A percentile compares a stretch with the other conserved stretches of the same genome.
These are phyloP conservation scores for Rhadina sibilatrix DNA, from an alignment of 2,113 vertebrate genomes.

Conservation along the genomic window DNA sequence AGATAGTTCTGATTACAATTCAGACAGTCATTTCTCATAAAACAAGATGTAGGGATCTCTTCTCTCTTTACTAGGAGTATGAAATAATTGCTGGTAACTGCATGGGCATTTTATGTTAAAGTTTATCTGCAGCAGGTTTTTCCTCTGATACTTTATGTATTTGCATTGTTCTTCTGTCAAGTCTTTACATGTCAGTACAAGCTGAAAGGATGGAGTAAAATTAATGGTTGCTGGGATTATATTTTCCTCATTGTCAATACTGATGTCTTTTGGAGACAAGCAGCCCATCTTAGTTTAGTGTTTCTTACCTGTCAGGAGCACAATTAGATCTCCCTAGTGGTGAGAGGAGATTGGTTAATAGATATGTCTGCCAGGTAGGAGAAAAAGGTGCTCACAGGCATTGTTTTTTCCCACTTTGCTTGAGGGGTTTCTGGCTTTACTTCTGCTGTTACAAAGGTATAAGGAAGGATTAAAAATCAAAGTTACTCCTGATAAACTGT, in stretches of 20 bases:
- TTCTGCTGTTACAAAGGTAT: background rate
- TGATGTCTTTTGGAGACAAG: background rate
- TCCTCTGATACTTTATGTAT: background rate
- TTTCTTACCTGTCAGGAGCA: conserved; percentile 23
- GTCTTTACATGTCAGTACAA: background rate
- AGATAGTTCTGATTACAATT: background rate
- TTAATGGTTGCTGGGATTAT: conserved; percentile 16
- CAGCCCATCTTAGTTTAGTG: conserved; percentile 5
- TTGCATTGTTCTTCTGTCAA: conserved; percentile 7
- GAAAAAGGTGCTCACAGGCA: background rate
- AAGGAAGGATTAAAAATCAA: background rate
- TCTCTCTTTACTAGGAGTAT: background rate
- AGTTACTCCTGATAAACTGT: background rate
- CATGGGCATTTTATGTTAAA: background rate
- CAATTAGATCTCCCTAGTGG: background rate
- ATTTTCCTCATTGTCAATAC: background rate
- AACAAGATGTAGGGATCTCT: background rate
- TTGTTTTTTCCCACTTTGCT: background rate
- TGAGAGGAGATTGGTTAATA: background rate
- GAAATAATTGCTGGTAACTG: background rate
- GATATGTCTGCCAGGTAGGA: background rate
- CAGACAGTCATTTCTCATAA: background rate
- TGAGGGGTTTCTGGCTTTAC: background rate
- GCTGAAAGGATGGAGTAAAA: conserved; percentile 13
- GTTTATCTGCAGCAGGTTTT: background rate